Evolutionary conservation across 2,113 vertebrate species (phyloP).

Genomic region (Aramus guarauna): DNA sequence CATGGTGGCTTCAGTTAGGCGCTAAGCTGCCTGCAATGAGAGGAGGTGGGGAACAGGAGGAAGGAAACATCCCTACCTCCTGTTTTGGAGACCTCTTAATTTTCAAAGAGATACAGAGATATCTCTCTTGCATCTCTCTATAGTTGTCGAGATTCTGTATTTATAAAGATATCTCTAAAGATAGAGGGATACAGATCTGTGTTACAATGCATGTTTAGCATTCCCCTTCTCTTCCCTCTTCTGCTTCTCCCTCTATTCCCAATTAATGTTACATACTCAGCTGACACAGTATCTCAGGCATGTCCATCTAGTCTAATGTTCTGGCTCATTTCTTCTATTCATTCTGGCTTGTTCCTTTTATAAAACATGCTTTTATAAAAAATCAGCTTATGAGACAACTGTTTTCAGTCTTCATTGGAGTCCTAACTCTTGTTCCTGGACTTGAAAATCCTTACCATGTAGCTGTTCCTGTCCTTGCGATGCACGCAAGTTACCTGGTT

Average conservation of each 20-base stretch:
- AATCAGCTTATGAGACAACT: background rate
- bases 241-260: background rate
- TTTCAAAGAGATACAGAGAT: background rate
- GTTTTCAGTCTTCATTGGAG: background rate
- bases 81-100: background rate
- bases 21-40: background rate
- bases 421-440: background rate
- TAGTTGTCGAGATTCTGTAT: background rate
- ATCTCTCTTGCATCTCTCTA: background rate
- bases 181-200: background rate
- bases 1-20: background rate
- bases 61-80: background rate
- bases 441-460: background rate
- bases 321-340: background rate
- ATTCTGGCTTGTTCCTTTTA: background rate
- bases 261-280: background rate
- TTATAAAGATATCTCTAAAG: background rate
- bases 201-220: background rate
- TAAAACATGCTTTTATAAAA: background rate
- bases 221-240: background rate
- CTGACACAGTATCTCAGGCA: background rate
- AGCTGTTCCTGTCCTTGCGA: background rate
- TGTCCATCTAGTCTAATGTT: background rate
- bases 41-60: background rate
- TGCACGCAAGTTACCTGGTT: background rate